A percentile compares a stretch with the other conserved stretches of the same genome.
These are phyloP conservation scores for Malurus splendens DNA, from an alignment of 2,797 vertebrate genomes.

Conservation along the genomic window DNA sequence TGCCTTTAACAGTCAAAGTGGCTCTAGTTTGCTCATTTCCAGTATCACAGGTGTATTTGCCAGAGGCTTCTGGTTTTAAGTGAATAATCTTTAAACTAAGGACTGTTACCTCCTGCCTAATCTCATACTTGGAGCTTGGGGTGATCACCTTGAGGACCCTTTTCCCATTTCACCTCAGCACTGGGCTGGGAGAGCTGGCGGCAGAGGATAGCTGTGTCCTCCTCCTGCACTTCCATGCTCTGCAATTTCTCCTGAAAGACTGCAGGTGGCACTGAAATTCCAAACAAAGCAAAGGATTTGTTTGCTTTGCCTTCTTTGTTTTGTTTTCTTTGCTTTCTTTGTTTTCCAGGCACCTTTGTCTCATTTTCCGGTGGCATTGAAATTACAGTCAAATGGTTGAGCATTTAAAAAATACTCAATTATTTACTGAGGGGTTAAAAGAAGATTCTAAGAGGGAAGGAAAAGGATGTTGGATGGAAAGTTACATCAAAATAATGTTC, in stretches of 20 bases:
- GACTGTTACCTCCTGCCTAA: constrained; percentile 4
- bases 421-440: neutral
- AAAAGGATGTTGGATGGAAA: neutral
- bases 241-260: constrained; percentile 53
- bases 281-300: neutral
- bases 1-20: constrained; percentile 57
- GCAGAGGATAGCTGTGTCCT: neutral
- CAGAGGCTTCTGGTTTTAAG: constrained; percentile 29
- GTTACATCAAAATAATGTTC: neutral
- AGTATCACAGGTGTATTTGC: constrained; percentile 45
- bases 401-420: neutral
- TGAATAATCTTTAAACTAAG: constrained; percentile 32
- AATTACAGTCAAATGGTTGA: neutral
- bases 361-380: rapidly evolving
- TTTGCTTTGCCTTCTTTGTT: neutral
- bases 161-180: constrained; percentile 6
- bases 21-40: constrained; percentile 21
- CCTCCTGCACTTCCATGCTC: constrained; percentile 34
- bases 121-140: constrained; percentile 36
- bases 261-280: constrained; percentile 59
- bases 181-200: constrained; percentile 41
- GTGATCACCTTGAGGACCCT: constrained; percentile 6
- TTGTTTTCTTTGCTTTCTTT: neutral
- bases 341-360: neutral
- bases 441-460: neutral